A percentile compares a stretch with the other conserved stretches of the same genome.
These are phyloP conservation scores for Babyrousa celebensis DNA, from an alignment of 2,797 vertebrate species.

Conservation along the genomic window DNA sequence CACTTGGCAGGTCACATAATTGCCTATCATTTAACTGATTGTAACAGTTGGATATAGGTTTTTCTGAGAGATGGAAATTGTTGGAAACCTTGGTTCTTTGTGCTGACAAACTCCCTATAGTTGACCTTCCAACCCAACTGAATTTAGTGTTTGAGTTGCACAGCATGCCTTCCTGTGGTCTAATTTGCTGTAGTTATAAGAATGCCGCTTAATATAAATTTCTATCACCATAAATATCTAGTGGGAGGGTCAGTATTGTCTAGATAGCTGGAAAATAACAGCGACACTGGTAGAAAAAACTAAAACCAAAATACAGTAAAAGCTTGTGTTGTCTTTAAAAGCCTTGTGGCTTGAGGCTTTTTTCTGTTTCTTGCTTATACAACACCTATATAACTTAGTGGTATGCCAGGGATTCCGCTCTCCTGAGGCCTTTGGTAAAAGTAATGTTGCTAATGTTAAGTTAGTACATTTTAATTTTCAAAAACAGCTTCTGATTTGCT, in stretches of 20 bases:
- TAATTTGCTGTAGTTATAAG: neutral
- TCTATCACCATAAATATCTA: neutral
- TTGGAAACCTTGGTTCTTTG: conserved; percentile 70
- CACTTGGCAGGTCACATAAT: conserved; percentile 54
- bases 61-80: conserved; percentile 60
- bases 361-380: neutral
- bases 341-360: neutral
- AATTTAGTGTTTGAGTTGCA: conserved; percentile 59
- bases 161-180: conserved; percentile 52
- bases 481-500: conserved; percentile 37
- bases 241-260: neutral
- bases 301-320: conserved; percentile 48
- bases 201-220: conserved; percentile 23
- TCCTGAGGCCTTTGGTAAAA: conserved; percentile 65
- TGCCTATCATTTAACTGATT: conserved; percentile 64
- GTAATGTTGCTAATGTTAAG: neutral
- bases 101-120: neutral
- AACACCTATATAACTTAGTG: neutral
- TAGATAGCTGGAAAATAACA: conserved; percentile 29
- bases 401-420: neutral
- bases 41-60: conserved; percentile 50
- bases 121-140: conserved; percentile 42
- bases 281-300: neutral
- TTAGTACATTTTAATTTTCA: conserved; percentile 61
- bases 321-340: neutral